phyloP scores from a whole-genome alignment of 2,797 vertebrate genomes.

The Lagorchestes hirsutus region DNA sequence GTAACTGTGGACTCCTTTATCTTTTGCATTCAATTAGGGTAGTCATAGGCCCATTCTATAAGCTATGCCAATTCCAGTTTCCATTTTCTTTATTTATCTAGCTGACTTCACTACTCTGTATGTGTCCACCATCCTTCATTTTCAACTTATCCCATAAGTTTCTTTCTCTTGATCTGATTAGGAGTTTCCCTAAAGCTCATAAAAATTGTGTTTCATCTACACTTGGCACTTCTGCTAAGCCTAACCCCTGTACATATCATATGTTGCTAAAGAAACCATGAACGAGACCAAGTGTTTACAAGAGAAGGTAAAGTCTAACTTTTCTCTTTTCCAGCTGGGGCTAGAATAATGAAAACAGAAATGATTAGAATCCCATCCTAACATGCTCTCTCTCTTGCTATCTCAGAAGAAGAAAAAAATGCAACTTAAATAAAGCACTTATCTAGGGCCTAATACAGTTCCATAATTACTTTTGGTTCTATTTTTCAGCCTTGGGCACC shows the following conservation, averaged over 20 bases:
- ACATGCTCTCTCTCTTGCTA: not conserved
- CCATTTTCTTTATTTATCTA: not conserved
- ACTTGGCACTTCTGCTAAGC: not conserved
- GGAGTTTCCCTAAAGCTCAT: conserved; percentile 10
- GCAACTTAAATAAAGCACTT: not conserved
- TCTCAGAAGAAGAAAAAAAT: not conserved
- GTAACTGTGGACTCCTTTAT: not conserved
- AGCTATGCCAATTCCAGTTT: not conserved
- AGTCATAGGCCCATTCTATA: not conserved
- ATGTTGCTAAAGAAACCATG: not conserved
- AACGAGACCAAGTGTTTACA: not conserved
- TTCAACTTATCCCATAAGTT: conserved; percentile 2
- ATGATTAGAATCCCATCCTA: not conserved
- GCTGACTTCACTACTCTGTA: not conserved
- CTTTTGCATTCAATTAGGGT: not conserved
- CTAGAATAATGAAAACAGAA: not conserved
- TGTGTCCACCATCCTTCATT: not conserved
- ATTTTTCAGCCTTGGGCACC: conserved; percentile 86
- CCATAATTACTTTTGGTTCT: conserved; percentile 11
- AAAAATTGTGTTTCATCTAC: conserved; percentile 11
- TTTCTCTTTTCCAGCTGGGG: not conserved
- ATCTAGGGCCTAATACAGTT: not conserved
- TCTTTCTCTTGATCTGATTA: conserved; percentile 37
- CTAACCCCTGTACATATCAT: not conserved
- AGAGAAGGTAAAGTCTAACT: not conserved